Evolutionary conservation across 2,888 invertebrate species (phyloP).

Genomic region (Mimas tiliae): DNA sequence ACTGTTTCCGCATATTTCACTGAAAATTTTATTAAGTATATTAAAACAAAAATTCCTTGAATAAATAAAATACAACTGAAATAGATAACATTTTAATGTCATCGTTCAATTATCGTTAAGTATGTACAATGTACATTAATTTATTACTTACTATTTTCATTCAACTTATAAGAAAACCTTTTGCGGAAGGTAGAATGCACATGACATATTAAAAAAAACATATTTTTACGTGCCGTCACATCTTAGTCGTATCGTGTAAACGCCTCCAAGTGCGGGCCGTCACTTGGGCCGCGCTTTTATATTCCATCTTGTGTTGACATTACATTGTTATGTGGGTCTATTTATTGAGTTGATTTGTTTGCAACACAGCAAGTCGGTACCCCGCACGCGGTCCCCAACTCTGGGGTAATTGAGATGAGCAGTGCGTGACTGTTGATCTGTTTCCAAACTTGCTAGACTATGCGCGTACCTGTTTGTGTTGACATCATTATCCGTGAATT

Average conservation of each 20-base stretch:
- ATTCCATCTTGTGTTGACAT: constrained; percentile 79
- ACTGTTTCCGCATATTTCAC: too few species aligned
- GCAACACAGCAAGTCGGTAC: constrained; percentile 59
- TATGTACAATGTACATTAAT: too few species aligned
- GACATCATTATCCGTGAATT: constrained; percentile 16
- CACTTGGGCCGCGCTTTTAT: constrained; percentile 70
- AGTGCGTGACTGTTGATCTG: constrained; percentile 58
- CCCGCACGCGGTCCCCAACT: constrained; percentile 26
- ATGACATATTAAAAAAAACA: too few species aligned
- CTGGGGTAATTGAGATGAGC: constrained; percentile 65
- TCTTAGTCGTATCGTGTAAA: constrained; percentile 56
- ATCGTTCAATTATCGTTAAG: too few species aligned
- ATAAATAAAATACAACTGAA: too few species aligned
- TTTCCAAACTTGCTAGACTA: constrained; percentile 45
- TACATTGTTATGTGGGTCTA: constrained; percentile 64
- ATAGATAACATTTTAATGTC: too few species aligned
- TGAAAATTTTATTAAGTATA: too few species aligned
- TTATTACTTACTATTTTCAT: too few species aligned
- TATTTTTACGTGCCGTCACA: too few species aligned
- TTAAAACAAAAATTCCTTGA: too few species aligned
- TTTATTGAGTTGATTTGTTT: constrained; percentile 80
- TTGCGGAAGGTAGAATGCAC: too few species aligned
- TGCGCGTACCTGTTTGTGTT: constrained; percentile 19
- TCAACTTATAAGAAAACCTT: too few species aligned
- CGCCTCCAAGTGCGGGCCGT: constrained; percentile 46